Evolutionary conservation across 2,888 invertebrate species (phyloP), one percentile per base, ranked within the genome.

Genomic region (Tachina lurida): DNA sequence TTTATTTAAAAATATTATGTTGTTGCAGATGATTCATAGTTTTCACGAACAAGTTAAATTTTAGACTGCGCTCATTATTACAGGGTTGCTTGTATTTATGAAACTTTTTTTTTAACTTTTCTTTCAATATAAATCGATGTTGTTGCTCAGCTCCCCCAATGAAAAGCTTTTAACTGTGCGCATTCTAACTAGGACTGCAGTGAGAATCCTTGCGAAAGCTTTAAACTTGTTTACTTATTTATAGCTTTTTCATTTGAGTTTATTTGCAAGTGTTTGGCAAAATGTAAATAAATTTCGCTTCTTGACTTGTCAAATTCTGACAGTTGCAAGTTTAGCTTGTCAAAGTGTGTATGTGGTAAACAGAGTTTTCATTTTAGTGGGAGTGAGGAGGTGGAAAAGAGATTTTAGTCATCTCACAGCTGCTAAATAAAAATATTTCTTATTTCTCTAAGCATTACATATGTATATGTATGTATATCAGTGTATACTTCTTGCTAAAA

Each of bases 1-100:
- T 54, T 68, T 13, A 10, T 43, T 19, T 78, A 41, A 17, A 43
- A 70, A 22, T 45, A 0, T 39, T 68, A 12, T 52, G 68, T 62
- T 43, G 41, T 63, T 45, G 73, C 54, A 56, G 68, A 74, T 79
- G 78, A 79, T 79, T 83, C 75, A 77, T 75, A 58, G 60, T 82
- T 45, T 67, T 58, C 77, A 73, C 62, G 62, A 75, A 63, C 58
- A 78, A 58, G 83, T 73, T 73, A 73, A 84, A 84, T 65, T 85
- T 45, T 67, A 78, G 82, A 86, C 79, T 86, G 79, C 76, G 73
- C 79, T 80, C 86, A 76, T 62, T 71, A 73, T 19, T 54, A 83
- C 83, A 75, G 86, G 86, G 75, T 76, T 83, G 86, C 83, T 83
- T 60, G 75, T 86, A 80, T 86, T 83, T 86, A 83, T 83, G 65